Conservation (phyloP, 2,113 vertebrate genomes). For the Corythornis cristatus region DNA sequence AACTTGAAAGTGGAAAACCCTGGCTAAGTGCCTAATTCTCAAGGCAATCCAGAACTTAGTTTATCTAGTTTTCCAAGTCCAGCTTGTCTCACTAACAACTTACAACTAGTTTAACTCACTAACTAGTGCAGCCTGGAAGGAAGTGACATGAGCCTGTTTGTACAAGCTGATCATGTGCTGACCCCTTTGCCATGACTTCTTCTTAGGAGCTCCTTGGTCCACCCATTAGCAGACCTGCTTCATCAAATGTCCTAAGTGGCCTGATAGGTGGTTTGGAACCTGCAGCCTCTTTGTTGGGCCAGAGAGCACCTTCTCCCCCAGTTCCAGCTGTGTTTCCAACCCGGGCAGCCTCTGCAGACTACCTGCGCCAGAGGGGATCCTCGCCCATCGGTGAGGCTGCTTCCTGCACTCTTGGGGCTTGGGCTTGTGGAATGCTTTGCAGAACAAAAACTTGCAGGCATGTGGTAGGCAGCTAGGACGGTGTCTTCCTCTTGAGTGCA, state of each 20-base stretch:
- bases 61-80: not conserved
- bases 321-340: slow-evolving; percentile 82
- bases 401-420: no score
- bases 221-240: slow-evolving; percentile 78
- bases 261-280: slow-evolving; percentile 86
- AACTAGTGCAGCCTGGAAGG: not conserved
- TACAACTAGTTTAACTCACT: not conserved
- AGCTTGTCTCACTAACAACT: not conserved
- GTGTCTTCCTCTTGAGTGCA: not conserved
- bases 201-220: slow-evolving; percentile 89
- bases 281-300: slow-evolving; percentile 77
- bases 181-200: not conserved
- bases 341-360: slow-evolving; percentile 89
- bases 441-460: not conserved
- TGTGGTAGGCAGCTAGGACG: not conserved
- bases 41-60: not conserved
- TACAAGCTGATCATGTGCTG: not conserved
- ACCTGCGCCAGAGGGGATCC: slow-evolving; percentile 84
- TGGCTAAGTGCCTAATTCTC: not conserved
- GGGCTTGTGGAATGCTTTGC: not conserved
- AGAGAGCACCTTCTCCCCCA: slow-evolving; percentile 88
- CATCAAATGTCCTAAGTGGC: slow-evolving; percentile 83
- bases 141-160: not conserved
- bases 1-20: not conserved
- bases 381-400: slow-evolving; percentile 77